phyloP scores from a whole-genome alignment of 2,113 vertebrate species.

The Aplodontia rufa region DNA sequence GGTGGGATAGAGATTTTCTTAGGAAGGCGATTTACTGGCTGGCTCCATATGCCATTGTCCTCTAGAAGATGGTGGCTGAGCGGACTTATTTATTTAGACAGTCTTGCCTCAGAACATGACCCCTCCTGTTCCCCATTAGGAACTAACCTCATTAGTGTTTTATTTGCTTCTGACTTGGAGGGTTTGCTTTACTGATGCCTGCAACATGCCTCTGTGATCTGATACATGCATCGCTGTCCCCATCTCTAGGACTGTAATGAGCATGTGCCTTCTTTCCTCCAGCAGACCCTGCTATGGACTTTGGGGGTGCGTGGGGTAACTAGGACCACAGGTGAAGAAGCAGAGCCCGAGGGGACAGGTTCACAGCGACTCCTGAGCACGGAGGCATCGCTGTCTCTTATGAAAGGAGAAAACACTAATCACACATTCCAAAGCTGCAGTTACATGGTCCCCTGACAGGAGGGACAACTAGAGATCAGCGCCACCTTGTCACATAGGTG shows the following conservation, averaged over 20 bases:
- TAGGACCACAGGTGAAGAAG: neutral
- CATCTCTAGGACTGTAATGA: neutral
- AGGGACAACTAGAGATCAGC: neutral
- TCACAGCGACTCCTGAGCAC: neutral
- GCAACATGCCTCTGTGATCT: neutral
- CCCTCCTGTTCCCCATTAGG: neutral
- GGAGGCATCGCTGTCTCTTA: neutral
- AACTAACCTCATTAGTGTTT: neutral
- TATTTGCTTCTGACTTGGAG: neutral
- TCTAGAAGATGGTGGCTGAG: neutral
- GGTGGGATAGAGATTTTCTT: neutral
- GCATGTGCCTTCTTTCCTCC: neutral
- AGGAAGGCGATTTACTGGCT: neutral
- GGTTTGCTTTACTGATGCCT: neutral
- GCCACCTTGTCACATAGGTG: neutral
- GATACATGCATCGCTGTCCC: neutral
- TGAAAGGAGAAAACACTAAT: neutral
- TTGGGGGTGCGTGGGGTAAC: neutral
- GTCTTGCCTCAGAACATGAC: neutral
- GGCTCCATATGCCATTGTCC: neutral
- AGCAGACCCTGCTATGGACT: neutral
- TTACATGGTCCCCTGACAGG: neutral
- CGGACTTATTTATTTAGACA: neutral
- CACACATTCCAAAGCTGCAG: slow-evolving; percentile 6
- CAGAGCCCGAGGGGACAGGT: neutral